A percentile compares a stretch with the other conserved stretches of the same genome.
phyloP scores from a whole-genome alignment of 2,888 invertebrate genomes.

The Argyra leucocephala region DNA sequence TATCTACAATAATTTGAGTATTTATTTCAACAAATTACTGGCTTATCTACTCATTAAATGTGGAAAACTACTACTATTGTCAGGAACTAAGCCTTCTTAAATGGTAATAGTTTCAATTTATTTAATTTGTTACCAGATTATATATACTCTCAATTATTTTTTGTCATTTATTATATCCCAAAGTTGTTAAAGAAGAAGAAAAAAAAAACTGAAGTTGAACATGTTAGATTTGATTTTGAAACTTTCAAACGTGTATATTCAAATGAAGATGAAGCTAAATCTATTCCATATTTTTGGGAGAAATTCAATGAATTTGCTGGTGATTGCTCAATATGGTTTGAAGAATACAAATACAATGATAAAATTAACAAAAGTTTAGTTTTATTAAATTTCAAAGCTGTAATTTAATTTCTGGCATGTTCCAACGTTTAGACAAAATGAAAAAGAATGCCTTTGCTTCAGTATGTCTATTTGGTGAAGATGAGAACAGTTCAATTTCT shows the following conservation, averaged over 20 bases:
- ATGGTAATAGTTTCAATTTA: no score
- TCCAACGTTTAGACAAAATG: slow-evolving; percentile 95
- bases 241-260: slow-evolving; percentile 96
- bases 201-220: slow-evolving; percentile 70
- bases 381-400: slow-evolving; percentile 99
- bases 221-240: slow-evolving; percentile 90
- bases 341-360: slow-evolving; percentile 92
- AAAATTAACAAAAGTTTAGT: slow-evolving; percentile 84
- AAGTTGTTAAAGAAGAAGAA: slow-evolving; percentile 55
- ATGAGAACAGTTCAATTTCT: slow-evolving; percentile 85
- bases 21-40: no score
- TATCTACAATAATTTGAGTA: no score
- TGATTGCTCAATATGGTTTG: slow-evolving; percentile 93
- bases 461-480: slow-evolving; percentile 83
- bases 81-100: no score
- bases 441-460: slow-evolving; percentile 93
- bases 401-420: slow-evolving; percentile 96
- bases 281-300: slow-evolving; percentile 96
- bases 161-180: no score
- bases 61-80: no score
- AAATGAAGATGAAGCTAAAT: slow-evolving; percentile 86
- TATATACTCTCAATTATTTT: no score
- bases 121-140: no score
- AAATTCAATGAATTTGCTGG: slow-evolving; percentile 80
- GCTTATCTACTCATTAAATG: no score